Evolutionary conservation across 2,797 vertebrate genomes (phyloP).

Genomic region (Borostomias antarcticus): DNA sequence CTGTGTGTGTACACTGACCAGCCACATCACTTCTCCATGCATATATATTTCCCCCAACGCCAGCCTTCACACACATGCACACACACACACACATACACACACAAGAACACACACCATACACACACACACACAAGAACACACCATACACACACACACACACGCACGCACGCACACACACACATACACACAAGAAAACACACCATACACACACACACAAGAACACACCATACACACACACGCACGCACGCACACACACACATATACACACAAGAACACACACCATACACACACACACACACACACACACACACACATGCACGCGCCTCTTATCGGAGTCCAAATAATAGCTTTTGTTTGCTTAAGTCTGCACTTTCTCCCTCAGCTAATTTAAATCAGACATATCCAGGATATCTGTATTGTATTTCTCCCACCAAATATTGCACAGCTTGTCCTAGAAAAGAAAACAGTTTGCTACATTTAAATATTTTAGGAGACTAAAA

Average conservation of each 20-base stretch:
- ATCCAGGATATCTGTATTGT: background rate
- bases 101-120: too few species aligned
- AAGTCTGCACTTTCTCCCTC: constrained; percentile 33
- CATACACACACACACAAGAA: constrained; percentile 8
- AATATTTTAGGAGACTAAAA: background rate
- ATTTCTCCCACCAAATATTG: background rate
- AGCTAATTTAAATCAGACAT: constrained; percentile 41
- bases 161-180: constrained; percentile 14
- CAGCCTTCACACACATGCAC: constrained; percentile 5
- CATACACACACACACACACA: too few species aligned
- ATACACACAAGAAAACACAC: too few species aligned
- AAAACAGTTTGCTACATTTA: background rate
- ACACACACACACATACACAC: too few species aligned
- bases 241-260: constrained; percentile 13
- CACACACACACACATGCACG: constrained; percentile 11
- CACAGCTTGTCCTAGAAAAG: background rate
- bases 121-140: constrained; percentile 13
- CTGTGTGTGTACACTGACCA: constrained; percentile 23
- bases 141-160: constrained; percentile 4
- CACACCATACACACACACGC: constrained; percentile 13
- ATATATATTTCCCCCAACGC: constrained; percentile 19
- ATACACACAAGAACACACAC: too few species aligned
- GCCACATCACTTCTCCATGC: constrained; percentile 9
- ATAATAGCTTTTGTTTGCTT: constrained; percentile 33
- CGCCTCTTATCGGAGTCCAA: constrained; percentile 12